Evolutionary conservation across 2,113 vertebrate genomes (phyloP).

Genomic region (Gorilla gorilla): DNA sequence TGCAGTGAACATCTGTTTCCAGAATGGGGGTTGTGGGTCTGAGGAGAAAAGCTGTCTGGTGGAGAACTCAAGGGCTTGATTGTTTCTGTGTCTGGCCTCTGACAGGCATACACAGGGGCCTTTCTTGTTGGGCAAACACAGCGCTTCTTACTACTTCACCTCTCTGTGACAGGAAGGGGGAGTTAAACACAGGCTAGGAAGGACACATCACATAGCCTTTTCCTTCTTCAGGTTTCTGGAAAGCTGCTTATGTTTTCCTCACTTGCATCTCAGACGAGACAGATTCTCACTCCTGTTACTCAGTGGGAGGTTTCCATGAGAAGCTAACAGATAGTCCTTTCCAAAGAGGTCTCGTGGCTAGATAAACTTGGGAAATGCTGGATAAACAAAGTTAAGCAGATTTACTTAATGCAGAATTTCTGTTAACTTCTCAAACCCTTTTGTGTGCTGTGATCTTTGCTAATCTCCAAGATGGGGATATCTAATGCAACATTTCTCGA

Average conservation of each 20-base stretch:
- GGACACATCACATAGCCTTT: not conserved
- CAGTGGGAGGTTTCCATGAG: not conserved
- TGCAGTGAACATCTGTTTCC: not conserved
- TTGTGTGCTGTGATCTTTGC: not conserved
- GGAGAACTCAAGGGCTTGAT: not conserved
- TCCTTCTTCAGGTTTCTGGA: not conserved
- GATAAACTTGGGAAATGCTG: not conserved
- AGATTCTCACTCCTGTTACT: not conserved
- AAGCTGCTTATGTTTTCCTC: not conserved
- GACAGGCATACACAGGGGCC: rapidly evolving
- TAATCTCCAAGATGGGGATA: not conserved
- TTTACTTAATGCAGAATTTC: not conserved
- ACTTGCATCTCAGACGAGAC: not conserved
- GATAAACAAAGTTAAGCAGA: not conserved
- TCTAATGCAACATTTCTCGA: not conserved
- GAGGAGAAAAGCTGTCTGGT: not conserved
- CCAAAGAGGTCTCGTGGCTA: not conserved
- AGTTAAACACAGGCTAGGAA: not conserved
- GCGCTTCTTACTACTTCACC: not conserved
- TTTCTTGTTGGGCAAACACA: not conserved
- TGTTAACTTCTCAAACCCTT: not conserved
- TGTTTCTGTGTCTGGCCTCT: not conserved
- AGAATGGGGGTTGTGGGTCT: not conserved
- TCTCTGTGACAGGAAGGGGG: not conserved
- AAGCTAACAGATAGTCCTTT: not conserved